Evolutionary conservation across 2,113 vertebrate species (phyloP).

Genomic region (Gnathonemus echidnorhynchus): DNA sequence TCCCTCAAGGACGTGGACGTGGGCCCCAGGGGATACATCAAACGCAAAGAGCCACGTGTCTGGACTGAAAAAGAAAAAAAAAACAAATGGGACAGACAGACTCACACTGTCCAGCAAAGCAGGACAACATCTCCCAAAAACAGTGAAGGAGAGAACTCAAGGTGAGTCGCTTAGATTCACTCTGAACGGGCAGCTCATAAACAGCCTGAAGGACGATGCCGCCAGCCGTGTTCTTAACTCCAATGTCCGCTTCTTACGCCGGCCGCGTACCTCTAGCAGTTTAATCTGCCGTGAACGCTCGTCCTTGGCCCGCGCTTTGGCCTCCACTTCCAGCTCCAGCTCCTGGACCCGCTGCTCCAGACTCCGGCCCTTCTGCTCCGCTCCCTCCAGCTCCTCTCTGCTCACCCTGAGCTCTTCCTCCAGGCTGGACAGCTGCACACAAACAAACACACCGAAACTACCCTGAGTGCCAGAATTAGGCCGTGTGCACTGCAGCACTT

Average conservation of each 20-base stretch:
- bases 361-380: slow-evolving; percentile 66
- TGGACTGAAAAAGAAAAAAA: not conserved
- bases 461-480: not conserved
- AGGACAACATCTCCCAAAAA: not conserved
- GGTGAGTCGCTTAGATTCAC: not conserved
- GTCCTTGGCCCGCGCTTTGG: slow-evolving; percentile 63
- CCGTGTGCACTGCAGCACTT: not conserved
- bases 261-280: slow-evolving; percentile 74
- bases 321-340: slow-evolving; percentile 71
- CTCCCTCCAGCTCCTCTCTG: slow-evolving; percentile 73
- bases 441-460: slow-evolving; percentile 17
- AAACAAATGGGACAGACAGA: not conserved
- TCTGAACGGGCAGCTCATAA: not conserved
- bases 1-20: not conserved
- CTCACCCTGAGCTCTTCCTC: slow-evolving; percentile 74
- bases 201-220: not conserved
- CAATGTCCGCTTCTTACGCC: too few relatives aligned
- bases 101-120: too few relatives aligned
- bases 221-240: not conserved
- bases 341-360: slow-evolving; percentile 76
- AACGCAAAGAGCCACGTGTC: not conserved
- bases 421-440: slow-evolving; percentile 68
- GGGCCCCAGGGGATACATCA: not conserved
- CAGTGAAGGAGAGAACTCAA: not conserved
- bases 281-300: slow-evolving; percentile 74